Evolutionary conservation across 2,888 invertebrate genomes (phyloP), one percentile per base, ranked within the genome.

Genomic region (Lasioglossum leucozonium): DNA sequence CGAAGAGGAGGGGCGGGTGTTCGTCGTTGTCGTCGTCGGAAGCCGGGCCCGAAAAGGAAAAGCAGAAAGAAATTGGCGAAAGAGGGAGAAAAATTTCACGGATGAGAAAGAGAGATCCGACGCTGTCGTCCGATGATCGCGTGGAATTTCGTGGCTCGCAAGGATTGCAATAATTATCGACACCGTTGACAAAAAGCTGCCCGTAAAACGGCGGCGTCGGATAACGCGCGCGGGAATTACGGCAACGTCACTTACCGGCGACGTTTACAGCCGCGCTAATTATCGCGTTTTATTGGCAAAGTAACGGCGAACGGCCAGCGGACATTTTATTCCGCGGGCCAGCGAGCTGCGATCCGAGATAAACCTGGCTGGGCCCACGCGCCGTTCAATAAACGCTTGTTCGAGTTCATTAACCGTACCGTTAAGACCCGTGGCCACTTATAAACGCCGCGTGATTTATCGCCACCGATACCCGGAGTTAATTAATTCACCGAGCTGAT

Each of bases 211-310:
- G n/a, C 51, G 18, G 72, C 75, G 30, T 55, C 67, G 69, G 42
- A 71, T 81, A 84, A 84, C 26, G 65, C 65, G 34, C 55, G 58
- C 47, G 30, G 71, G 80, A 89, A 76, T 89, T 84, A 88, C 69
- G 81, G 47, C 76, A 34, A 69, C 47, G 73, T 88, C 84, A 72
- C 67, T 80, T 67, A 75, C 55, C 30, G 42, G 6, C 42, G 85
- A 84, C 86, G 42, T 88, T 90, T 87, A 90, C 47, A 73, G 34
- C 72, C 65, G 69, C 40, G 69, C 77, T 88, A 86, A 90, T 88
- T 82, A 83, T 84, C 58, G 72, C 44, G 73, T 71, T 87, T 87
- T 87, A 89, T 85, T 88, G 87, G 82, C 67, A 30, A 87, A 87
- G 77, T 83, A 77, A 81, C 47, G 77, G 37, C 30, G 47, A 71